A percentile compares a stretch with the other conserved stretches of the same genome.
Evolutionary conservation across 2,888 invertebrate species (phyloP).

Genomic region (Myathropa florea): DNA sequence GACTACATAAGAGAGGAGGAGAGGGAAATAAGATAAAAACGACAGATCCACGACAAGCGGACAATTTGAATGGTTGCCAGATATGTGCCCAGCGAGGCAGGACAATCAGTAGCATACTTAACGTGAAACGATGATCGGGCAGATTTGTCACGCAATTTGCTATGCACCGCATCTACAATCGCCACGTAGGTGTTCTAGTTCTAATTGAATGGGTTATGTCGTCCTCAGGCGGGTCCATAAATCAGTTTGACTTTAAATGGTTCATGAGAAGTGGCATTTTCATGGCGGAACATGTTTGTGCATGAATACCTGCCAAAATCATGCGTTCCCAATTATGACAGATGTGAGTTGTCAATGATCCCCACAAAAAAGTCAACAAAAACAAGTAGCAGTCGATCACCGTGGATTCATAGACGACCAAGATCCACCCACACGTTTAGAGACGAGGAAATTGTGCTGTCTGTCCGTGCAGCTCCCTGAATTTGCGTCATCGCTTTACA

Average conservation of each 20-base stretch:
- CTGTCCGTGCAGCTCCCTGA: not conserved
- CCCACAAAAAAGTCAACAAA: too few relatives aligned
- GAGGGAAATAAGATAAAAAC: not conserved
- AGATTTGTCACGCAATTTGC: conserved; percentile 51
- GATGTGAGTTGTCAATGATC: not conserved
- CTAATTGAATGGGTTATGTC: conserved; percentile 32
- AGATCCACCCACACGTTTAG: not conserved
- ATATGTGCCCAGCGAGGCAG: conserved; percentile 33
- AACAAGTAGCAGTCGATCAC: not conserved
- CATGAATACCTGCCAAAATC: not conserved
- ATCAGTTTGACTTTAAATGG: not conserved
- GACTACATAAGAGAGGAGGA: conserved; percentile 12
- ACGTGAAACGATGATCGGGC: conserved; percentile 36
- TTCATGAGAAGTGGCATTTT: conserved; percentile 16
- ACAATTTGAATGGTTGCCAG: conserved; percentile 62
- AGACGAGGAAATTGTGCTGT: not conserved
- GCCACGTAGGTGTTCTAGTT: conserved; percentile 12
- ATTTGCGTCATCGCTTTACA: not conserved
- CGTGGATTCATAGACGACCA: not conserved
- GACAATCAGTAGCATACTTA: conserved; percentile 51
- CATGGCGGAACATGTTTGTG: not conserved
- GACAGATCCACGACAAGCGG: not conserved
- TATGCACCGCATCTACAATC: too few relatives aligned
- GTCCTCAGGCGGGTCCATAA: conserved; percentile 4
- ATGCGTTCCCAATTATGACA: not conserved